phyloP scores from a whole-genome alignment of 2,797 vertebrate species.

The Ctenopoma multispine region DNA sequence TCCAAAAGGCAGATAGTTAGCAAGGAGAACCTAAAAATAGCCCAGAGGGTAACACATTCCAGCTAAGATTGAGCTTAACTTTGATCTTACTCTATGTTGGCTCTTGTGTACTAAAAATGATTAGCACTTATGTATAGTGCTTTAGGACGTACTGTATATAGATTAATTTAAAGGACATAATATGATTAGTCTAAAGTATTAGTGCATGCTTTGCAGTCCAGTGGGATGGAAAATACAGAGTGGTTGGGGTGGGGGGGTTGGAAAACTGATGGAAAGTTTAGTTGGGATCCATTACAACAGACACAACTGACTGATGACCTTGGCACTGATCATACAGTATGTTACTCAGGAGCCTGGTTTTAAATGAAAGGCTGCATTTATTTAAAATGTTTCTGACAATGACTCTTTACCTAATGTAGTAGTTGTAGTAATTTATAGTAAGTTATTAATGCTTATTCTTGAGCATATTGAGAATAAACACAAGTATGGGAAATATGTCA shows the following conservation, averaged over 20 bases:
- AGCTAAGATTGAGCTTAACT: constrained; percentile 73
- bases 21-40: constrained; percentile 81
- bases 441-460: neutral
- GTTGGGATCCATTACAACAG: constrained; percentile 49
- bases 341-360: constrained; percentile 25
- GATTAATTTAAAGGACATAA: constrained; percentile 66
- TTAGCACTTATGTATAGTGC: constrained; percentile 77
- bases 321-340: constrained; percentile 18
- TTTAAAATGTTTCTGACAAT: neutral
- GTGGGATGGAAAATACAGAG: constrained; percentile 67
- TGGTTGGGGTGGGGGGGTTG: constrained; percentile 53
- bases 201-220: constrained; percentile 53
- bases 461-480: constrained; percentile 3
- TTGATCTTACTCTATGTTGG: constrained; percentile 75
- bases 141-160: constrained; percentile 71
- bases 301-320: constrained; percentile 48
- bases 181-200: constrained; percentile 56
- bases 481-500: neutral
- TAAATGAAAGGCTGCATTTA: too few species aligned
- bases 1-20: constrained; percentile 82
- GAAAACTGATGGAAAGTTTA: constrained; percentile 56
- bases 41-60: constrained; percentile 71
- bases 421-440: neutral
- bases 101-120: constrained; percentile 77
- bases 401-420: too few species aligned